Evolutionary conservation across 1,140 invertebrate species (phyloP), one percentile per base, ranked within the genome.

Genomic region (Bombus ignitus): DNA sequence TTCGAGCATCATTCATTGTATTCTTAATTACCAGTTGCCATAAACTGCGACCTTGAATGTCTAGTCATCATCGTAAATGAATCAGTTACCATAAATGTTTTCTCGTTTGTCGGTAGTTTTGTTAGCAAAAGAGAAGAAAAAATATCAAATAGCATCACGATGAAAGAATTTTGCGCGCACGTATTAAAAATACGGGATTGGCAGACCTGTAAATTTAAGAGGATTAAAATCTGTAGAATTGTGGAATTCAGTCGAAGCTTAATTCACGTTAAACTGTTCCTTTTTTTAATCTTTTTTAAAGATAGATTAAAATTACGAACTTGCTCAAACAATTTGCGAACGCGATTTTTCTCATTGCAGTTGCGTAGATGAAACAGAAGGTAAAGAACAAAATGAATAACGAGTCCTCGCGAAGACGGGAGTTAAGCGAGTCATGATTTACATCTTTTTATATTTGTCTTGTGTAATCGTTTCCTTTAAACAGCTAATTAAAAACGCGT

Each of bases 1-100:
- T 53, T 44, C 15, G 13, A 35, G 25, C 25, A 39, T 39, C n/a
- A 32, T 80, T 71, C 39, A 15, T 80, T 39, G 22, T 22, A 57
- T 71, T 47, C 35, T 57, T 81, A 71, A 80, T 80, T 22, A 81
- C 35, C 66, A 35, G 1, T 35, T 70, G 70, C n/a, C 42, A 47
- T 47, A 71, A 70, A 80, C 62, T 32, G n/a, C 65, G 65, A 53
- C 47, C 78, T 81, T 57, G 3, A n/a, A n/a, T 62, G 28, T 62
- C 59, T n/a, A 62, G 10, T 62, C 59, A 28, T 4, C 28, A 62
- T 62, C 59, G 18, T 4, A 22, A 22, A 53, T 5, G 47, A 22
- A 22, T 53, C 47, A 53, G 47, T 53, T 53, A 18, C 18, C 18
- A 53, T 22, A 53, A 53, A 53, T 53, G 47, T 62, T 62, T 28